These are phyloP conservation scores for Ptilorrhoa leucosticta DNA, from an alignment of 2,113 vertebrate species.

Conservation along the genomic window DNA sequence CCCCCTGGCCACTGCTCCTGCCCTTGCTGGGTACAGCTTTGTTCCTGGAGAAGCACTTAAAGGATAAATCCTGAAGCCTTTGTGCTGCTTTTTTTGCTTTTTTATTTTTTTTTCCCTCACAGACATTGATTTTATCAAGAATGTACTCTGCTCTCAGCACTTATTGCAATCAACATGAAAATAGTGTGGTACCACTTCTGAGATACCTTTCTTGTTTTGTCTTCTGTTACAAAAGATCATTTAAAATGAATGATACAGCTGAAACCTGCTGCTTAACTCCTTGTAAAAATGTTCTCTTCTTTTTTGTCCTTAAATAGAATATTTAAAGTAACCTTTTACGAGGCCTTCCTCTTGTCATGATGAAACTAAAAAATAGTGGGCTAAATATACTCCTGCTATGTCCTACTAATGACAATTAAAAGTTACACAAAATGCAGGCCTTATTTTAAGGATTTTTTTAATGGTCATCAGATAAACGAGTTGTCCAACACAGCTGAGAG, in stretches of 20 bases:
- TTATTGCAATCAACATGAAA: constrained; percentile 74
- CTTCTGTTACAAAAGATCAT: constrained; percentile 65
- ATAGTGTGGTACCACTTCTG: constrained; percentile 49
- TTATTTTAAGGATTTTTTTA: not conserved
- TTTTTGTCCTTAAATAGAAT: constrained; percentile 24
- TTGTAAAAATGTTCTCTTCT: constrained; percentile 39
- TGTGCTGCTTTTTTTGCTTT: not conserved
- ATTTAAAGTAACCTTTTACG: not conserved
- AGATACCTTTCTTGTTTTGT: constrained; percentile 62
- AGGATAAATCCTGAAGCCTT: constrained; percentile 63
- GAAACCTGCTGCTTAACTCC: constrained; percentile 68
- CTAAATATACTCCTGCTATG: not conserved
- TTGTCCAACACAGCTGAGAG: not conserved
- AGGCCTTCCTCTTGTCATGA: not conserved
- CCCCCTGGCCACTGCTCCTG: not conserved
- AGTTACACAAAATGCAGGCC: not conserved
- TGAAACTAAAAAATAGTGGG: not conserved
- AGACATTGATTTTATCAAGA: constrained; percentile 71
- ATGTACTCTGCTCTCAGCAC: constrained; percentile 48
- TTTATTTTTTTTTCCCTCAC: not conserved
- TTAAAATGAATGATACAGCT: constrained; percentile 65
- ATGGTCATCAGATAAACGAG: not conserved
- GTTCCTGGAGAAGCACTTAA: constrained; percentile 29
- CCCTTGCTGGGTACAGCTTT: not conserved
- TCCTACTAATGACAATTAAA: not conserved